phyloP scores from a whole-genome alignment of 1,140 invertebrate species.

The Lepidurus arcticus region DNA sequence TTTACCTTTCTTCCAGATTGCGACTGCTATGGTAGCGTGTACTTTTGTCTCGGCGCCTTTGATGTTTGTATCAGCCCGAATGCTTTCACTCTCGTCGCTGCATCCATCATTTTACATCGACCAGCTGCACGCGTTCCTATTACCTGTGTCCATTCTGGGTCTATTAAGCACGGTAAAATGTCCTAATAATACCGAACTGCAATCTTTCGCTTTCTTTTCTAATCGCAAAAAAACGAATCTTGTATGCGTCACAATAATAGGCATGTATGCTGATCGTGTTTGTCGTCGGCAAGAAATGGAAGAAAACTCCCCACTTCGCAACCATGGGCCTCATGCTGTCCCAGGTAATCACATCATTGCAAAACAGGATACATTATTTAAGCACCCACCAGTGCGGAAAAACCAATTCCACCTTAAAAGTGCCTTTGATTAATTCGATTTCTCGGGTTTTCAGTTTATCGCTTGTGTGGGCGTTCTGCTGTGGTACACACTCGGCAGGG shows the following conservation, averaged over 20 bases:
- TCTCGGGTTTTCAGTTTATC: conserved; percentile 53
- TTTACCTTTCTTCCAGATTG: conserved; percentile 57
- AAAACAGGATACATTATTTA: not conserved
- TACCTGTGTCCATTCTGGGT: conserved; percentile 73
- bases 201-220: not conserved
- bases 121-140: conserved; percentile 69
- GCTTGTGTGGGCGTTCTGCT: conserved; percentile 61
- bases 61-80: conserved; percentile 90
- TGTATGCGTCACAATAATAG: conserved; percentile 39
- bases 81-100: conserved; percentile 68
- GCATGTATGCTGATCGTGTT: conserved; percentile 73
- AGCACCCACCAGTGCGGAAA: not conserved
- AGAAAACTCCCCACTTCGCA: conserved; percentile 71
- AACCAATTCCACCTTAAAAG: not conserved
- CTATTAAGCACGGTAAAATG: conserved; percentile 58
- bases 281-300: conserved; percentile 66
- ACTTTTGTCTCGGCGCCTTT: conserved; percentile 88
- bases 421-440: conserved; percentile 32
- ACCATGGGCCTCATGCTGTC: conserved; percentile 70
- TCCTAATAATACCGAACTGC: not conserved
- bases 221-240: not conserved
- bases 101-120: conserved; percentile 62
- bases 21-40: conserved; percentile 85
- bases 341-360: conserved; percentile 54
- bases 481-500: conserved; percentile 53